These are phyloP conservation scores for Orchestia grillus DNA, from an alignment of 1,140 invertebrate species.

Conservation along the genomic window DNA sequence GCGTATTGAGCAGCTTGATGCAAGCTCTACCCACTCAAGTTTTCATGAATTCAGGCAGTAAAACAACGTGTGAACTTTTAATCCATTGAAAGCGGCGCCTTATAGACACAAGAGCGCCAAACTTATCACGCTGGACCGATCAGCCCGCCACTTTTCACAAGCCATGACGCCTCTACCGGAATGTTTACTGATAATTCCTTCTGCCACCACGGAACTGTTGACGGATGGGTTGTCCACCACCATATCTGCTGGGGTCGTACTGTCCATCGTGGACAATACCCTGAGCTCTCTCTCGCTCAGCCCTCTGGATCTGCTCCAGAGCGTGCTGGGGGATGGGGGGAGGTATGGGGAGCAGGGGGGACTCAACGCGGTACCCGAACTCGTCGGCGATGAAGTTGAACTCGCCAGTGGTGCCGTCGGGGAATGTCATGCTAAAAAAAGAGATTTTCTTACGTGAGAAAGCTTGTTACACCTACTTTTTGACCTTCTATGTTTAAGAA, in stretches of 20 bases:
- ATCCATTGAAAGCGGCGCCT: neutral
- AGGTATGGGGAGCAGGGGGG: conserved; percentile 39
- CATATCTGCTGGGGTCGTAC: conserved; percentile 47
- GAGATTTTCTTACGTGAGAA: neutral
- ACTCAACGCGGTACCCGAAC: conserved; percentile 34
- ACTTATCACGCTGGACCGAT: neutral
- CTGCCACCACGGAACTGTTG: neutral
- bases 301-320: conserved; percentile 55
- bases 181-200: neutral
- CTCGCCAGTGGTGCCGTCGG: conserved; percentile 51
- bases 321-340: conserved; percentile 31
- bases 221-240: neutral
- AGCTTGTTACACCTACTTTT: too few relatives aligned
- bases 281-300: conserved; percentile 51
- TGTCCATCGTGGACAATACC: conserved; percentile 57
- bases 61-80: neutral
- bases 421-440: conserved; percentile 44
- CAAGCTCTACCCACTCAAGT: neutral
- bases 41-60: neutral
- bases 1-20: neutral
- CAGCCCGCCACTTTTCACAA: neutral
- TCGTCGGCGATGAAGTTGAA: conserved; percentile 57
- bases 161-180: neutral
- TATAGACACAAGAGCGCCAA: neutral
- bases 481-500: too few relatives aligned